Base-by-base conservation (phyloP, 2,797 vertebrate genomes). In the Hirundo rustica region DNA sequence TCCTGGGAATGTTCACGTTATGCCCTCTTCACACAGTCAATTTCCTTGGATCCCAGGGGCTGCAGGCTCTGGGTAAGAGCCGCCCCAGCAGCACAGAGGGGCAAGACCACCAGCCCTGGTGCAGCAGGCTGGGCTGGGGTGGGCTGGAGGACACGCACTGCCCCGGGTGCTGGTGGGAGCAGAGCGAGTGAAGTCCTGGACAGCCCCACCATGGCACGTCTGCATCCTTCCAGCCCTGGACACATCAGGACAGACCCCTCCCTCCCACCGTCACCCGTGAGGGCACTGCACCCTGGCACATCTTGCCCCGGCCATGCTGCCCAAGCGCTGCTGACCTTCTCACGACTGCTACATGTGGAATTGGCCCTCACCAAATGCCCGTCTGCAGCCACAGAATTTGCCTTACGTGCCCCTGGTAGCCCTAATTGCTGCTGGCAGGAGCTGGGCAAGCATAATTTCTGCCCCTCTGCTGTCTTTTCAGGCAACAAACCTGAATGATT, bases 401-500 rank as follows among this genome's bases (percentile, higher is more conserved):
- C 57, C 58, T 22, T 34, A 44, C 25, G 0, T 36, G 62, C 50
- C 71, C 91, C 91, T 58, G 61, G 92, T 84, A 95, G 90, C 60
- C 57, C 9, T 88, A 89, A 93, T 3, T 78, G 82, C 91, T 93
- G 81, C 92, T 88, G 91, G 92, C 78, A 88, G 80, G 74, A 92
- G 88, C 71, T 67, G 74, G 83, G 27, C 7, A 27, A 90, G 81
- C 72, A 15, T 87, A 61, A 23, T 65, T 92, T 80, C 87, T 92
- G 55, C 89, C 91, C 92, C 81, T 95, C 61, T 65, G 86, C 94
- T 94, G 71, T 74, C 95, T 96, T 92, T 89, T 90, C 94, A 94
- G 92, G 96, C 96, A 93, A 72, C 91, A 85, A 91, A 92, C 94
- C 93, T 93, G 80, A 95, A 87, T 42, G 85, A 97, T 96, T 96